Percentiles rank a stretch among this genome's conserved stretches.
These are phyloP conservation scores for Ammodramus savannarum DNA, from an alignment of 2,113 vertebrate species.

Conservation along the genomic window DNA sequence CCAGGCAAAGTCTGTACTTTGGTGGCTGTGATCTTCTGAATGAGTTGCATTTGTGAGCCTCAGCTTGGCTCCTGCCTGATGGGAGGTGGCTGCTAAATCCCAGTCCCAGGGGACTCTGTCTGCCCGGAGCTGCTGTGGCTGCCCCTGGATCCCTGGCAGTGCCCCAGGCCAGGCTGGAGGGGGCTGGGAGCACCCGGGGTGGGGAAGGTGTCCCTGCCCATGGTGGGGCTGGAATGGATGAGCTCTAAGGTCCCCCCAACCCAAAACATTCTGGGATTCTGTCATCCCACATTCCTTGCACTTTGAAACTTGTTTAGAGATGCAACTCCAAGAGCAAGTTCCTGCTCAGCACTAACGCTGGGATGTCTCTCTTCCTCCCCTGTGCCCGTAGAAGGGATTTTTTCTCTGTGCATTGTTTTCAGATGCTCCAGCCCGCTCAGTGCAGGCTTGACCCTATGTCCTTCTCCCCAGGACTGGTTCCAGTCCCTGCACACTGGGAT, in stretches of 20 bases:
- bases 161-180: fast-evolving
- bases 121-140: background rate
- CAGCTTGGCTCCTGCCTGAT: background rate
- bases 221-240: fast-evolving
- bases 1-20: background rate
- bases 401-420: background rate
- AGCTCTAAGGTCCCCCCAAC: background rate
- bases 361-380: background rate
- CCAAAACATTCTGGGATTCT: background rate
- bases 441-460: background rate
- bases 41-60: background rate
- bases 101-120: background rate
- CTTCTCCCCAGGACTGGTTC: background rate
- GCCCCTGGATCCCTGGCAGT: background rate
- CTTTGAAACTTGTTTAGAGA: background rate
- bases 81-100: background rate
- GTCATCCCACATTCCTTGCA: background rate
- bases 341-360: background rate
- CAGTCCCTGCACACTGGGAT: background rate
- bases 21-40: background rate
- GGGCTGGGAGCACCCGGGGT: background rate
- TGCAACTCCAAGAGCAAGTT: background rate
- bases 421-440: background rate
- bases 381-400: background rate
- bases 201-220: background rate